These are phyloP conservation scores for Nasonia giraulti DNA, from an alignment of 1,140 invertebrate species.

Conservation along the genomic window DNA sequence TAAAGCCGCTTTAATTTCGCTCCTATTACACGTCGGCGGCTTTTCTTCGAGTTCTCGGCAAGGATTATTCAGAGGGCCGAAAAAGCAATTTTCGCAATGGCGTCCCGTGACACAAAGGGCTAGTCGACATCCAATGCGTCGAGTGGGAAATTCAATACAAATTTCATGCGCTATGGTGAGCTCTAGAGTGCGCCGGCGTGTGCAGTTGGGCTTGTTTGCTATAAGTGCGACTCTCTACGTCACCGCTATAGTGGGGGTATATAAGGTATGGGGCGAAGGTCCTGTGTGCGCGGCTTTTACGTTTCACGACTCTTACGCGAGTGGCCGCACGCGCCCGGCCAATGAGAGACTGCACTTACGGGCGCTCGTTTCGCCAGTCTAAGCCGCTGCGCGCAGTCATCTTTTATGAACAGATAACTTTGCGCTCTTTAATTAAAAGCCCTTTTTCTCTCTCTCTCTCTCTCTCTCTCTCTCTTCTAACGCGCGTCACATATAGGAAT, in stretches of 20 bases:
- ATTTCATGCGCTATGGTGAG: background rate
- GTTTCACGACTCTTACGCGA: slow-evolving; percentile 26
- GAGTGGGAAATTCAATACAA: background rate
- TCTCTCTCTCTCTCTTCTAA: too few species aligned
- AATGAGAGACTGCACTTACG: slow-evolving; percentile 26
- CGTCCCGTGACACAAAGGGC: background rate
- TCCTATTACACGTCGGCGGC: too few species aligned
- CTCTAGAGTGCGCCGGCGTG: too few species aligned
- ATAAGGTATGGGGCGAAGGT: background rate
- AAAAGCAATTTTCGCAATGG: too few species aligned
- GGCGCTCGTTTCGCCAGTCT: background rate
- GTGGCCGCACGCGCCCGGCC: slow-evolving; percentile 7
- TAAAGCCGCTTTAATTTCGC: too few species aligned
- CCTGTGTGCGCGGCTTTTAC: background rate
- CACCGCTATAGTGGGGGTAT: too few species aligned
- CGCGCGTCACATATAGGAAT: too few species aligned
- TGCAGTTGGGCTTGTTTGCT: background rate
- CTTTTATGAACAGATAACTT: slow-evolving; percentile 24
- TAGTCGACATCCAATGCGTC: slow-evolving; percentile 4
- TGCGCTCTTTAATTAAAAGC: slow-evolving; percentile 14
- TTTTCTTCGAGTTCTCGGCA: too few species aligned
- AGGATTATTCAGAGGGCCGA: too few species aligned
- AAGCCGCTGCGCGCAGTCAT: background rate
- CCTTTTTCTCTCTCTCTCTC: background rate
- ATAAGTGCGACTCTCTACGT: background rate